Base-by-base conservation (phyloP, 2,797 vertebrate species). In the Acrossocheilus fasciatus region DNA sequence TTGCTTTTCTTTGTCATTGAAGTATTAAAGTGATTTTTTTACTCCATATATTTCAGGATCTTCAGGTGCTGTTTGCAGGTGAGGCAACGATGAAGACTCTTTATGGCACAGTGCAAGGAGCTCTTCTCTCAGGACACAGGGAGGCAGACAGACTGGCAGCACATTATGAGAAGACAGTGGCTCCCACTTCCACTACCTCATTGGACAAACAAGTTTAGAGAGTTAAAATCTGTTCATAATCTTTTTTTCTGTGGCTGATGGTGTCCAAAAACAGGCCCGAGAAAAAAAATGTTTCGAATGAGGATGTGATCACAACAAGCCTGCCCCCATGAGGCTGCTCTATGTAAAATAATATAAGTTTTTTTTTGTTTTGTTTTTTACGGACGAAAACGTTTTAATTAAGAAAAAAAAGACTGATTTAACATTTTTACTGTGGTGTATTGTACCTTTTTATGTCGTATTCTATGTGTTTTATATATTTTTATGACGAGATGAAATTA, bases 91-190 rank as follows among this genome's bases (percentile, higher is more conserved):
- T 90, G 15, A 90, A 91, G 81, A 89, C 41, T 62, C 75, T 89
- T n/a, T 91, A 92, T 85, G 80, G 92, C 76, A 91, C 91, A 39
- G 87, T 90, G 12, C 91, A 92, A 20, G 90, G 92, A 75, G 91
- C 87, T 69, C 68, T 91, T 52, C 57, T 91, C 7, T 91, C 92
- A 30, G 92, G 90, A 43, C 78, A 89, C 70, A 91, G 92, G 36
- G 92, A 92, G 79, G 92, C 91, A n/a, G 87, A 91, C n/a, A 89
- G 92, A 79, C 86, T 92, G 20, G 85, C 79, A 34, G 76, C 64
- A 81, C 80, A 86, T 74, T 90, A 92, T 43, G 57, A 76, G 12
- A 84, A 68, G 72, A 80, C 76, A 4, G 23, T 3, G 11, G 54
- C 47, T 66, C 6, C 86, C 70, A 39, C 64, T 77, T 69, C 73